These are phyloP conservation scores for Epizoanthus stellaris DNA, from an alignment of 92 coral and sea anemone species.

Conservation along the genomic window DNA sequence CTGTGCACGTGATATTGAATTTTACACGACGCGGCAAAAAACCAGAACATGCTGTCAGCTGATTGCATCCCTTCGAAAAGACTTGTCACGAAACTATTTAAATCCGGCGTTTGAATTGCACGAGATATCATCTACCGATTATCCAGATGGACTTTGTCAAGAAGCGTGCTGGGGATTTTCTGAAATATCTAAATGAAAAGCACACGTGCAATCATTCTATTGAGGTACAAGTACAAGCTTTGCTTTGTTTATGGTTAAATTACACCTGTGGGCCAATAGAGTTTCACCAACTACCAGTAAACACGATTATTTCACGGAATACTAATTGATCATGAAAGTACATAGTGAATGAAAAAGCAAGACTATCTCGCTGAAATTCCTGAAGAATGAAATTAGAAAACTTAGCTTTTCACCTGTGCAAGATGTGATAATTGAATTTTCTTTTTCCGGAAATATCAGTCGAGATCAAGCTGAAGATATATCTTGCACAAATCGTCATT, in stretches of 20 bases:
- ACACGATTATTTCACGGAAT: background rate
- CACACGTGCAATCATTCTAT: slow-evolving; percentile 25
- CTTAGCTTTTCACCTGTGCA: too few relatives aligned
- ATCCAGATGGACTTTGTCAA: background rate
- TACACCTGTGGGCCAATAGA: slow-evolving; percentile 3
- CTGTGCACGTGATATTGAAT: slow-evolving; percentile 41
- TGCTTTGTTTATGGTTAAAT: slow-evolving; percentile 17
- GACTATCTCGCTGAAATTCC: background rate
- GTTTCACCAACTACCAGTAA: slow-evolving; percentile 18
- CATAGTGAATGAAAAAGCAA: background rate
- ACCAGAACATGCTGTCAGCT: slow-evolving; percentile 31
- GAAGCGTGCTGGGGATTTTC: background rate
- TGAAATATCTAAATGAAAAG: background rate
- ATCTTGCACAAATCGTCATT: too few relatives aligned
- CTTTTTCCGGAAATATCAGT: too few relatives aligned
- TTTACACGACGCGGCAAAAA: slow-evolving; percentile 43
- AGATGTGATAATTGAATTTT: too few relatives aligned
- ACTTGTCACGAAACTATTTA: slow-evolving; percentile 21
- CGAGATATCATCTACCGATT: background rate
- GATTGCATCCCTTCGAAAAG: background rate
- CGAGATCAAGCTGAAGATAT: too few relatives aligned
- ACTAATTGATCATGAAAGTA: background rate
- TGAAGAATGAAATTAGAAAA: background rate
- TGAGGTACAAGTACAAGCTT: slow-evolving; percentile 10
- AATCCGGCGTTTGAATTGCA: background rate